Evolutionary conservation across 1,140 invertebrate species (phyloP), one percentile per base, ranked within the genome.

Genomic region (Cydia splendana): DNA sequence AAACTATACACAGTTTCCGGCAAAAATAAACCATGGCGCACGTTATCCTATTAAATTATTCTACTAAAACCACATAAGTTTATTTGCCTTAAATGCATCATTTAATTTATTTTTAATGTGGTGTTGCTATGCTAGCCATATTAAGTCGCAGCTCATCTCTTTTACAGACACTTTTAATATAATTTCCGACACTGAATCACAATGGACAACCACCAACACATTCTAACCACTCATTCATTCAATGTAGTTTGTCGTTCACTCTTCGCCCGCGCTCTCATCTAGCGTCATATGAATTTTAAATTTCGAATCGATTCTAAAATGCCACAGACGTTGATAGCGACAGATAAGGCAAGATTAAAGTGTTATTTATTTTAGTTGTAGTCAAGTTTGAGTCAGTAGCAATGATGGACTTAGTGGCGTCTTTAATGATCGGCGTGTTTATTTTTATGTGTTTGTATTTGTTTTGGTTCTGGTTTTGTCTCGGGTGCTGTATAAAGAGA

Each of bases 391-490:
- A 74, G 18, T 13, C 9, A 38, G 24, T 65, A 34, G 53, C 24
- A 85, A 62, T 84, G 81, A 90, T 91, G 90, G 87, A 91, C 83
- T 13, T 84, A 24, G 73, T 90, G 13, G 77, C 83, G 7, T 75
- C 74, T 48, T 62, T 87, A 67, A 81, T 90, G 82, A 80, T 79
- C 13, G 83, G 82, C 4, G 65, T 88, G 48, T 86, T 92, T 77
- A 67, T 89, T 42, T 85, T 87, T 75, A 89, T 91, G 88, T 88
- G 85, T 62, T 65, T 90, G 2, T 88, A 85, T 86, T 84, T 92
- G 20, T 91, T 92, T 78, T 92, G 90, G 90, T 62, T 90, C 82
- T 92, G 90, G 88, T 92, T 92, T 73, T 92, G 89, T 77, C 90
- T 92, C 62, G 89, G 90, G 9, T 77, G 74, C 3, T 88, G 84